Evolutionary conservation across 1,140 invertebrate genomes (phyloP), one percentile per base, ranked within the genome.

Genomic region (Apolygus lucorum): DNA sequence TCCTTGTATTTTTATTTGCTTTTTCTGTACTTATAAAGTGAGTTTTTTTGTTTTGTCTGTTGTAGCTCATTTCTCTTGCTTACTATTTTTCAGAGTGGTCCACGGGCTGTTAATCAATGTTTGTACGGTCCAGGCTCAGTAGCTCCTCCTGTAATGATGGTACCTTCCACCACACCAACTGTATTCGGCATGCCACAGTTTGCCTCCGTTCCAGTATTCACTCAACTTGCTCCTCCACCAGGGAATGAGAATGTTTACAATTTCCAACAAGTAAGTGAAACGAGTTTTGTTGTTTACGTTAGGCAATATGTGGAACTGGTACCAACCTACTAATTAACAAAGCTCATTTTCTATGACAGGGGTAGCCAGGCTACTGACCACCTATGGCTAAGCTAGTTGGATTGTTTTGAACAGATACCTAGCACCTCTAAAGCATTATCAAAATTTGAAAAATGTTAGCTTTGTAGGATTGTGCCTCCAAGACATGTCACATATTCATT

Each of bases 111-210:
- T 1, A 72, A 70, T 34, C 71, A 62, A 70, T 70, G 63, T 62
- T 67, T 68, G 54, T 70, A 42, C 27, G 63, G 62, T 2, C 28
- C n/a, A 49, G 49, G 68, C n/a, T 63, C 73, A 49, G 66, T 69
- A 66, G 66, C 68, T n/a, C 63, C 74, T 34, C 84, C 85, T n/a
- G 78, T 89, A 66, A 80, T 89, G 77, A 84, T 88, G 80, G 82
- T 88, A 22, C 87, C 86, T 8, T 79, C 78, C 54, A 75, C 74
- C 11, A 69, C 63, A 1, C 68, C 69, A 49, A 74, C 76, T 28
- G 80, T 81, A 73, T 79, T 76, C 70, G 78, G 78, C 14, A 74
- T 78, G 64, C 70, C 76, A 21, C 75, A 74, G 13, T 80, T 78
- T 73, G 75, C 80, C 54, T 80, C 81, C 2, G 78, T 83, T 14